Percentiles rank a stretch among this genome's conserved stretches.
Evolutionary conservation across 2,113 vertebrate genomes (phyloP).

Genomic region (Daphoenositta chrysoptera): DNA sequence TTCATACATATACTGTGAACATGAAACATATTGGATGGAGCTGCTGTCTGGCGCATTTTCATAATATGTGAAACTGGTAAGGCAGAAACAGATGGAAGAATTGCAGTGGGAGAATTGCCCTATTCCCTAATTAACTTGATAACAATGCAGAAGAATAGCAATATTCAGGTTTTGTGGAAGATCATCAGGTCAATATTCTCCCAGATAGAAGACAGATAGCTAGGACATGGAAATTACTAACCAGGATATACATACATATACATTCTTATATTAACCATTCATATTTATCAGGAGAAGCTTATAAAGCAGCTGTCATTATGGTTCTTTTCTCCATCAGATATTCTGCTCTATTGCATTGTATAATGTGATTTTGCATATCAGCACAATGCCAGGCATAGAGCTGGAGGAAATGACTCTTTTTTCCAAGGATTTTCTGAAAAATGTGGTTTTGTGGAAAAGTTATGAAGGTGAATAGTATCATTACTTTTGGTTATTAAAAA

Average conservation of each 20-base stretch:
- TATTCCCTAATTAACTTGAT: conserved; percentile 64
- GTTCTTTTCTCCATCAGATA: background rate
- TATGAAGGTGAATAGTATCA: background rate
- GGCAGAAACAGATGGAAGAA: conserved; percentile 70
- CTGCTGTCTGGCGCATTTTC: conserved; percentile 63
- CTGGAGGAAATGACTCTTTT: background rate
- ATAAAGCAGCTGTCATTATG: background rate
- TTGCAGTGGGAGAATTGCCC: conserved; percentile 60
- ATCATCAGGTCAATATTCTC: background rate
- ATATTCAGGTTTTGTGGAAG: conserved; percentile 44
- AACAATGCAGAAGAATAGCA: conserved; percentile 54
- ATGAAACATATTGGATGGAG: conserved; percentile 62
- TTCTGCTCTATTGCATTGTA: background rate
- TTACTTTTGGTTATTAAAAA: background rate
- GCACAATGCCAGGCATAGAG: background rate
- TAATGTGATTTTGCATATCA: background rate
- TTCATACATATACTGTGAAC: conserved; percentile 49
- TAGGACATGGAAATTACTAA: background rate
- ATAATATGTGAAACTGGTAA: conserved; percentile 63
- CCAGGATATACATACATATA: background rate
- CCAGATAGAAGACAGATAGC: background rate
- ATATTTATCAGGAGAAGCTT: background rate
- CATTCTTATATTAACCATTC: background rate
- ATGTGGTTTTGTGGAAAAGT: background rate
- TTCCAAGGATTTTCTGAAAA: background rate